These are phyloP conservation scores for Pipra filicauda DNA, from an alignment of 2,113 vertebrate species.

Conservation along the genomic window DNA sequence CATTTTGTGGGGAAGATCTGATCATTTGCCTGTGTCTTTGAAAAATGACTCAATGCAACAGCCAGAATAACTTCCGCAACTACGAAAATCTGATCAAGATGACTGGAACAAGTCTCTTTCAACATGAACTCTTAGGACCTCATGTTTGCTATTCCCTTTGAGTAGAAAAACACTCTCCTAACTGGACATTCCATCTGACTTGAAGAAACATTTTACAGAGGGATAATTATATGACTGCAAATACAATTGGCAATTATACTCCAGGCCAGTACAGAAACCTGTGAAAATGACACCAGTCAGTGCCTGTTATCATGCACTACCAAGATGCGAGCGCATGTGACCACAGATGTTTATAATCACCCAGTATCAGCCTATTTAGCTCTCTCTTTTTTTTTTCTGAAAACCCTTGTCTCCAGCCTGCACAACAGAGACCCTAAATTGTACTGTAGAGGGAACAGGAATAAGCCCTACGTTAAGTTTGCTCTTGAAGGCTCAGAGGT, in stretches of 20 bases:
- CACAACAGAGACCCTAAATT: background rate
- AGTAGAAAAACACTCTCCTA: background rate
- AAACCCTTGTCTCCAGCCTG: background rate
- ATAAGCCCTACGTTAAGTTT: background rate
- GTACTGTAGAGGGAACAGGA: background rate
- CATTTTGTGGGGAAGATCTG: background rate
- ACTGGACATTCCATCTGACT: background rate
- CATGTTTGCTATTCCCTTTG: background rate
- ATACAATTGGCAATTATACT: background rate
- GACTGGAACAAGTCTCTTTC: background rate
- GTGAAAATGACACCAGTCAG: background rate
- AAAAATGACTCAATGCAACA: background rate
- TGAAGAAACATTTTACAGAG: background rate
- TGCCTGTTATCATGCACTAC: background rate
- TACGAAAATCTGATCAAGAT: background rate
- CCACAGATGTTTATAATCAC: background rate
- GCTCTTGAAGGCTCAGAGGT: slow-evolving; percentile 15
- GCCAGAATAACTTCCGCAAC: background rate
- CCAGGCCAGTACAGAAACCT: background rate
- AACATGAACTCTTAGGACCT: background rate
- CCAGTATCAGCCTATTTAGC: background rate
- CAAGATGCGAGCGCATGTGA: background rate
- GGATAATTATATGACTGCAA: background rate
- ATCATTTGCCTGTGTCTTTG: background rate
- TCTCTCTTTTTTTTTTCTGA: background rate